Conservation (phyloP, 1,140 invertebrate genomes). For the Himalopsyche phryganea region DNA sequence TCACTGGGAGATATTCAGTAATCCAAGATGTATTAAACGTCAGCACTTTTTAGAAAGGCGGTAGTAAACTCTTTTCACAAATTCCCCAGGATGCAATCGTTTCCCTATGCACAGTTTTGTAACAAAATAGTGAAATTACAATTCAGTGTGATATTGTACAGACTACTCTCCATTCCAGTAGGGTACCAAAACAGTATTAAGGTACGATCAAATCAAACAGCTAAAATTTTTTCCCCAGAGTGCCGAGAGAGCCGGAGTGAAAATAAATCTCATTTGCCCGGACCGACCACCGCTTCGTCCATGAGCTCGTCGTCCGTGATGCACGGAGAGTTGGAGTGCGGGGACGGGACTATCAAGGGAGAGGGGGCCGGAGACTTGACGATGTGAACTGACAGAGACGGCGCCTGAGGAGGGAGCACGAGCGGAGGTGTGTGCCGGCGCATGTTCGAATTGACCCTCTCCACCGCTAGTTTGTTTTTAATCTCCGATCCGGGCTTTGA, state of each 20-base stretch:
- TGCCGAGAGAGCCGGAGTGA: slow-evolving; percentile 11
- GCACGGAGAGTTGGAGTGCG: slow-evolving; percentile 73
- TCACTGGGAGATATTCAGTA: too few relatives aligned
- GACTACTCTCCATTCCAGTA: too few relatives aligned
- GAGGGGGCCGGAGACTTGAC: slow-evolving; percentile 75
- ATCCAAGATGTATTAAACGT: too few relatives aligned
- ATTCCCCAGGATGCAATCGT: too few relatives aligned
- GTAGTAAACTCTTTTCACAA: too few relatives aligned
- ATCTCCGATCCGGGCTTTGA: slow-evolving; percentile 26
- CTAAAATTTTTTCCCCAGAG: background rate
- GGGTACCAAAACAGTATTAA: too few relatives aligned
- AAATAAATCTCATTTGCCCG: slow-evolving; percentile 49
- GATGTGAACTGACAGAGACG: slow-evolving; percentile 72
- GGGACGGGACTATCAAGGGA: slow-evolving; percentile 64
- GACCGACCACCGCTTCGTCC: slow-evolving; percentile 79
- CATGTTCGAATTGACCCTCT: slow-evolving; percentile 52
- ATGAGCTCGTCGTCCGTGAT: slow-evolving; percentile 86
- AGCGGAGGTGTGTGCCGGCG: slow-evolving; percentile 42
- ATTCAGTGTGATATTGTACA: too few relatives aligned
- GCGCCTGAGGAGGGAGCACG: slow-evolving; percentile 56
- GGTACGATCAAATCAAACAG: too few relatives aligned
- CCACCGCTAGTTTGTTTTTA: slow-evolving; percentile 40
- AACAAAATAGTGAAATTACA: too few relatives aligned
- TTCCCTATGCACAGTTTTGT: too few relatives aligned
- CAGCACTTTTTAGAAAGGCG: too few relatives aligned